Evolutionary conservation across 1,140 invertebrate genomes (phyloP).

Genomic region (Panulirus ornatus): DNA sequence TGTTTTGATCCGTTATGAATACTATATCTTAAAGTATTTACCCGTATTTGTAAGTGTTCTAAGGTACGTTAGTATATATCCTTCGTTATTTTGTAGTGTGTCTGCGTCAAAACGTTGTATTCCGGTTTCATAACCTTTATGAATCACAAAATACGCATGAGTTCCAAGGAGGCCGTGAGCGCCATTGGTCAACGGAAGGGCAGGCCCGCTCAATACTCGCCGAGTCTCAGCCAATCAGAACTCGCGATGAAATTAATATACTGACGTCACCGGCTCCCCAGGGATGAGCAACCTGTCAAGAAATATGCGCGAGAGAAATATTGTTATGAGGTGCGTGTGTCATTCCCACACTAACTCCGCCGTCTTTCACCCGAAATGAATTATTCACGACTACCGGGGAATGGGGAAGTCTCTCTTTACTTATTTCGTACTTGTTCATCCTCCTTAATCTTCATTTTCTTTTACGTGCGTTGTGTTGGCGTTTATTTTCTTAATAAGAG

Average conservation of each 20-base stretch:
- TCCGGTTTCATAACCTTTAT: constrained; percentile 18
- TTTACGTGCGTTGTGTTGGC: not conserved
- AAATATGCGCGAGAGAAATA: constrained; percentile 70
- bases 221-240: constrained; percentile 70
- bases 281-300: constrained; percentile 71
- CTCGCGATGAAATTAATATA: constrained; percentile 72
- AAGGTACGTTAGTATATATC: not conserved
- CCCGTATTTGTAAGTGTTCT: not conserved
- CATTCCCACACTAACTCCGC: constrained; percentile 50
- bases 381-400: constrained; percentile 44
- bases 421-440: not conserved
- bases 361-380: constrained; percentile 61
- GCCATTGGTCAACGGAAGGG: constrained; percentile 71
- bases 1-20: not conserved
- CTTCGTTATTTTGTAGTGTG: too few species aligned
- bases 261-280: constrained; percentile 66
- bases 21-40: too few species aligned
- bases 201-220: constrained; percentile 70
- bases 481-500: not conserved
- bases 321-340: constrained; percentile 63
- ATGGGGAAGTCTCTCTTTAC: not conserved
- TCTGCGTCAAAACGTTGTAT: not conserved
- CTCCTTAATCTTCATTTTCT: not conserved
- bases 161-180: constrained; percentile 65
- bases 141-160: constrained; percentile 49